Percentiles rank a stretch among this genome's conserved stretches.
These are phyloP conservation scores for Periophthalmus magnuspinnatus DNA, from an alignment of 2,797 vertebrate genomes.

Conservation along the genomic window DNA sequence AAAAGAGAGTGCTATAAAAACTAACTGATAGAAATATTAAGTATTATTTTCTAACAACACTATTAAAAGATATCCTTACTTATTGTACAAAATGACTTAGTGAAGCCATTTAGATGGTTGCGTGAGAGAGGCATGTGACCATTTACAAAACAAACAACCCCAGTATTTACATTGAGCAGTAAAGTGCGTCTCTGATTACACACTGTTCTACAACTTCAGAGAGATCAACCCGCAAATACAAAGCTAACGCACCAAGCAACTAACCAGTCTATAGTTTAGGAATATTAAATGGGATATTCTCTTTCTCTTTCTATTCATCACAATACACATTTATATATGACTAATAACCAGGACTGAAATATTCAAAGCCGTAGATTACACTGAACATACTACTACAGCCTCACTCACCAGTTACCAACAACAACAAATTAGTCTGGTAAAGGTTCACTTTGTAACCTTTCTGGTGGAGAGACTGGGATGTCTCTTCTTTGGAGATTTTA, in stretches of 20 bases:
- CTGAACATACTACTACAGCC: not conserved
- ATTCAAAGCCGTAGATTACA: not conserved
- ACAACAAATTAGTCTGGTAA: not conserved
- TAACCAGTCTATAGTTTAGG: not conserved
- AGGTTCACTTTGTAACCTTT: too few relatives aligned
- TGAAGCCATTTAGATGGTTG: not conserved
- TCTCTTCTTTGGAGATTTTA: too few relatives aligned
- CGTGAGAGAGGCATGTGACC: not conserved
- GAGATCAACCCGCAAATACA: not conserved
- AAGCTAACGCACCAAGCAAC: not conserved
- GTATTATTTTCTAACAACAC: not conserved
- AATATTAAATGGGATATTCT: not conserved
- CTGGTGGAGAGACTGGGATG: too few relatives aligned
- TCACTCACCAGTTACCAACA: not conserved
- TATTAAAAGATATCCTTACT: too few relatives aligned
- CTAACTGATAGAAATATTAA: not conserved
- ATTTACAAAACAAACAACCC: constrained; percentile 1
- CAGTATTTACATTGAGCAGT: not conserved
- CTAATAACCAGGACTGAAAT: not conserved
- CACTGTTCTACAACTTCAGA: not conserved
- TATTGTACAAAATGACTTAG: not conserved
- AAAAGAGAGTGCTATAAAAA: not conserved
- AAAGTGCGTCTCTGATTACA: not conserved
- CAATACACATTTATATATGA: not conserved
- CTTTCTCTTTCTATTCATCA: not conserved